These are phyloP conservation scores for Kryphioiulus occultus DNA, from an alignment of 2,888 invertebrate genomes.

Conservation along the genomic window DNA sequence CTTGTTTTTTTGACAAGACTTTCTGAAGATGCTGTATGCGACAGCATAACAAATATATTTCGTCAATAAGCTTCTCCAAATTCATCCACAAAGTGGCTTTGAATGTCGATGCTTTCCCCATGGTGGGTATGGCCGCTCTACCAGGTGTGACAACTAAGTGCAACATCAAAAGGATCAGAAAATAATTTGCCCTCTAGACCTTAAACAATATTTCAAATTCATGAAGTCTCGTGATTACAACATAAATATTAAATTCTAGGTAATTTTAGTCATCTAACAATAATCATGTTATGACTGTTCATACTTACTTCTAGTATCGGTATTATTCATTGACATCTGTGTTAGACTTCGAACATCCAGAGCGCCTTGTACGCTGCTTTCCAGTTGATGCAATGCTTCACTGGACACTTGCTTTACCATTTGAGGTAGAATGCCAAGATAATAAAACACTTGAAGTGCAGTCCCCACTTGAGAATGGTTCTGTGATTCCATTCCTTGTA, in stretches of 20 bases:
- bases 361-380: conserved; percentile 64
- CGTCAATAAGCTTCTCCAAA: conserved; percentile 83
- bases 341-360: conserved; percentile 61
- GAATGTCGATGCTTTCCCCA: conserved; percentile 69
- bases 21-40: conserved; percentile 65
- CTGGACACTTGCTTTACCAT: conserved; percentile 66
- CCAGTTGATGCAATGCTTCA: conserved; percentile 64
- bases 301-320: conserved; percentile 44
- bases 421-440: conserved; percentile 65
- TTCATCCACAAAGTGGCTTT: conserved; percentile 83
- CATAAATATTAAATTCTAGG: too few species aligned
- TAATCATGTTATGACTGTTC: background rate
- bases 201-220: too few species aligned
- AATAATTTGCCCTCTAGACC: too few species aligned
- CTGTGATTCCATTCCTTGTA: conserved; percentile 77
- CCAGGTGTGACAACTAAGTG: conserved; percentile 65
- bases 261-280: too few species aligned
- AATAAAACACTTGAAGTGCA: conserved; percentile 72
- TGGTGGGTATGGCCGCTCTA: conserved; percentile 68
- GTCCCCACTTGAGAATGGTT: conserved; percentile 67
- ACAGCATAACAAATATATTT: conserved; percentile 63
- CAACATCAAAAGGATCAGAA: too few species aligned
- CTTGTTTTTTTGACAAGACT: conserved; percentile 66
- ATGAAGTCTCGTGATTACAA: too few species aligned
- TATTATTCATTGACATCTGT: background rate